A percentile compares a stretch with the other conserved stretches of the same genome.
Conservation (phyloP, 2,888 invertebrate genomes). For the Cabera pusaria region DNA sequence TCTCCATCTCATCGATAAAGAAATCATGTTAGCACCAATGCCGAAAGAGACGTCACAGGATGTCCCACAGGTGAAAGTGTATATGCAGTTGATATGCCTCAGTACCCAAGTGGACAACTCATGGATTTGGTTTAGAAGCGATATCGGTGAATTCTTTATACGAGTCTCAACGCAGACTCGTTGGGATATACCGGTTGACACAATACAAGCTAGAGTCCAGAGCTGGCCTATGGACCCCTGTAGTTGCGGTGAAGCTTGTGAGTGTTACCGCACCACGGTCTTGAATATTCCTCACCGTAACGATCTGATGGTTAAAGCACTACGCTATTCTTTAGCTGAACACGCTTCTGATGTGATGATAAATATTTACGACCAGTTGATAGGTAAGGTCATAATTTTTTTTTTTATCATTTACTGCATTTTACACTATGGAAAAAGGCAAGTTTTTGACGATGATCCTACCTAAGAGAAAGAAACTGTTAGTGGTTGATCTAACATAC, state of each 20-base stretch:
- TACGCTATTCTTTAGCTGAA: slow-evolving; percentile 65
- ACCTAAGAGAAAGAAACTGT: too few species aligned
- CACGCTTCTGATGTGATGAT: slow-evolving; percentile 66
- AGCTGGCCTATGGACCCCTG: slow-evolving; percentile 69
- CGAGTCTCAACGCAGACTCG: slow-evolving; percentile 66
- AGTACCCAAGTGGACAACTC: slow-evolving; percentile 60
- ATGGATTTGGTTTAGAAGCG: slow-evolving; percentile 72
- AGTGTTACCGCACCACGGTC: slow-evolving; percentile 65
- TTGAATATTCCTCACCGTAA: slow-evolving; percentile 68
- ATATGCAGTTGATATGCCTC: slow-evolving; percentile 65
- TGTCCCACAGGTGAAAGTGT: slow-evolving; percentile 56
- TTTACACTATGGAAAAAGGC: too few species aligned
- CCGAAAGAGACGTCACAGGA: slow-evolving; percentile 59
- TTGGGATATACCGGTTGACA: slow-evolving; percentile 67
- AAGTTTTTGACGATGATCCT: too few species aligned
- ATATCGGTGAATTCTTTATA: slow-evolving; percentile 68
- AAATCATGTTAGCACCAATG: slow-evolving; percentile 51
- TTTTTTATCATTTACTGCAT: too few species aligned
- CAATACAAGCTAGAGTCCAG: slow-evolving; percentile 54
- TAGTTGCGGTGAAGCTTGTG: slow-evolving; percentile 68
- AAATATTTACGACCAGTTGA: slow-evolving; percentile 60
- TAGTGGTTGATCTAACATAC: too few species aligned
- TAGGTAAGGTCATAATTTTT: slow-evolving; percentile 45
- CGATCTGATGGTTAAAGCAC: slow-evolving; percentile 64
- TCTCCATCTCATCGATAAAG: slow-evolving; percentile 62